Evolutionary conservation across 2,113 vertebrate species (phyloP), one percentile per base, ranked within the genome.

Genomic region (Ciconia maguari): DNA sequence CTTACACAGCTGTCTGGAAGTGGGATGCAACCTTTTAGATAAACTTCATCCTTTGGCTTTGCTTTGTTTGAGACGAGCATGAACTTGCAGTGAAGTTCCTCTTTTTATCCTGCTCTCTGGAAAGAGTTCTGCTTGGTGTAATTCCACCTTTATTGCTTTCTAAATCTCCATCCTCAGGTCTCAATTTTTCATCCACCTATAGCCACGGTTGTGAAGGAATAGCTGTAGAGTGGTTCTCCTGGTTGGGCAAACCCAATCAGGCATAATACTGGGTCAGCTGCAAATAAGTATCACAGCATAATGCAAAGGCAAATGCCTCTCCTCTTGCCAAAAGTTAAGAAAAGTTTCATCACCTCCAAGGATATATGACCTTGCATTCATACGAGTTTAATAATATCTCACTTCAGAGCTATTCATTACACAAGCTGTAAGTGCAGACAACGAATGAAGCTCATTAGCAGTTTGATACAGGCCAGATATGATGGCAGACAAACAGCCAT

Each of bases 381-480:
- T 21, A 32, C 0, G 0, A 16, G 11, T 89, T 96, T 81, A 84
- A 80, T 72, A 61, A 57, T 38, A 49, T 22, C 24, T 82, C 64
- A 60, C 70, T 91, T 70, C 83, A 89, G 76, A 89, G 64, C 51
- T 89, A 22, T 42, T 94, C 51, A 34, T 76, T 84, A 42, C 42
- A 44, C 10, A 70, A 48, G 51, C 86, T 81, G 24, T n/a, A 46
- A 70, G 65, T 1, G 16, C 68, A 36, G 46, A 81, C 68, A 78
- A 70, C 11, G 76, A 89, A 81, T 70, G 68, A 68, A 87, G 52
- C 81, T 95, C 83, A 84, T 95, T 89, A 93, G 69, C 64, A 71
- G 69, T 44, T 87, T 60, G 60, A 52, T 60, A n/a, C 32, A 91
- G 64, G 51, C 60, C 41, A 48, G 69, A 22, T 82, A 75, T 0